Base-by-base conservation (phyloP, 2,113 vertebrate genomes). In the Psilopsiagon aymara region DNA sequence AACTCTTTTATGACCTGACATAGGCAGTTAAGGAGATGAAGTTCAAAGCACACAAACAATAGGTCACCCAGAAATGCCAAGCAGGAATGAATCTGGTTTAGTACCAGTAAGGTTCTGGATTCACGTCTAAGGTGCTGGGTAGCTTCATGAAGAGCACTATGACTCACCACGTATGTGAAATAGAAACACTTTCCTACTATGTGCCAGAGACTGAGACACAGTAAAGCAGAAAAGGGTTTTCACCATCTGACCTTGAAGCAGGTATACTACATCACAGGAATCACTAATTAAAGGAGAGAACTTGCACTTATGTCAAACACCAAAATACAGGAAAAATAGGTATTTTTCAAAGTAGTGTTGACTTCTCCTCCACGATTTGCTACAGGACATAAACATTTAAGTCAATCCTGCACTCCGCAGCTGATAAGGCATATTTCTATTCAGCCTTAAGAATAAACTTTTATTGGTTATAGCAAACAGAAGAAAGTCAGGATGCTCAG, bases 81-180 rank as follows among this genome's bases (percentile, higher is more conserved):
- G 33, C 12, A 13, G 33, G 20, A 47, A 18, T 28, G 13, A 17
- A 3, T 35, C 33, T 25, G 31, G 39, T 41, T 82, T n/a, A 23
- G 29, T 19, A 8, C 8, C 44, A 37, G 33, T 59, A 6, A 15
- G 55, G 20, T 23, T 59, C n/a, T 59, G 21, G 57, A 59, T 59
- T n/a, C 33, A 35, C 10, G 9, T 59, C 57, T 35, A 59, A 24
- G 57, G 57, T 24, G 57, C 10, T 59, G 57, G 33, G 39, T 6
- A 11, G 33, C 46, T 74, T 51, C 35, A 13, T 1, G 6, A 43
- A n/a, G 28, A 49, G n/a, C 35, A 23, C 24, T 17, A 52, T 29
- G 17, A 59, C 46, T 37, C 37, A 18, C 17, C 13, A 6, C 13
- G 15, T 4, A 12, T 3, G 7, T 0, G 4, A 57, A 20, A 25